Evolutionary conservation across 2,113 vertebrate genomes (phyloP).

Genomic region (Podocnemis expansa): DNA sequence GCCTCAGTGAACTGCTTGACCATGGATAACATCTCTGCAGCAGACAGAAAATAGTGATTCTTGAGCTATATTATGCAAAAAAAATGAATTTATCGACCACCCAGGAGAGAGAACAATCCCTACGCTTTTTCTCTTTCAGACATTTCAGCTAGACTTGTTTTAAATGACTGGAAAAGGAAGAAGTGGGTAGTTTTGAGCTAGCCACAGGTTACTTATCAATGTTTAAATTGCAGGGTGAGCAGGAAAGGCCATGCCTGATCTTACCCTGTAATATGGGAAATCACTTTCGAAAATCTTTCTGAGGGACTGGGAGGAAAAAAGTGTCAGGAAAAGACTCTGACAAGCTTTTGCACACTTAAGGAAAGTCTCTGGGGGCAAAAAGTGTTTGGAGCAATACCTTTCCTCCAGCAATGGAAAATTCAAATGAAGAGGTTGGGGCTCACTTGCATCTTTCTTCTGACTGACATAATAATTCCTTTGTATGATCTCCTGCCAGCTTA

Average conservation of each 20-base stretch:
- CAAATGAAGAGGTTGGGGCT: conserved; percentile 46
- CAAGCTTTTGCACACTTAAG: conserved; percentile 49
- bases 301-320: conserved; percentile 33
- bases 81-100: not conserved
- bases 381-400: not conserved
- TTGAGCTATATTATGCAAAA: not conserved
- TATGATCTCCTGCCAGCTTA: conserved; percentile 27
- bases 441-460: conserved; percentile 45
- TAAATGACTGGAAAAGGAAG: conserved; percentile 38
- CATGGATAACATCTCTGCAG: not conserved
- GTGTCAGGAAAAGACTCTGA: conserved; percentile 66
- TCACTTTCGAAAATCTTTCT: conserved; percentile 64
- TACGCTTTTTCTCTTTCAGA: conserved; percentile 11
- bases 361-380: not conserved
- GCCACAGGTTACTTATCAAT: conserved; percentile 72
- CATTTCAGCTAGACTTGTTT: conserved; percentile 16
- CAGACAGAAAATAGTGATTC: conserved; percentile 30
- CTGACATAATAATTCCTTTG: conserved; percentile 14
- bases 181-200: conserved; percentile 47
- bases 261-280: conserved; percentile 46
- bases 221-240: conserved; percentile 52
- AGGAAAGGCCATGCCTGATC: conserved; percentile 47
- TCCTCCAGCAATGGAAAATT: conserved; percentile 6
- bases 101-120: conserved; percentile 3
- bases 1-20: conserved; percentile 3